A percentile compares a stretch with the other conserved stretches of the same genome.
Conservation (phyloP, 2,888 invertebrate species). For the Agrotis exclamationis region DNA sequence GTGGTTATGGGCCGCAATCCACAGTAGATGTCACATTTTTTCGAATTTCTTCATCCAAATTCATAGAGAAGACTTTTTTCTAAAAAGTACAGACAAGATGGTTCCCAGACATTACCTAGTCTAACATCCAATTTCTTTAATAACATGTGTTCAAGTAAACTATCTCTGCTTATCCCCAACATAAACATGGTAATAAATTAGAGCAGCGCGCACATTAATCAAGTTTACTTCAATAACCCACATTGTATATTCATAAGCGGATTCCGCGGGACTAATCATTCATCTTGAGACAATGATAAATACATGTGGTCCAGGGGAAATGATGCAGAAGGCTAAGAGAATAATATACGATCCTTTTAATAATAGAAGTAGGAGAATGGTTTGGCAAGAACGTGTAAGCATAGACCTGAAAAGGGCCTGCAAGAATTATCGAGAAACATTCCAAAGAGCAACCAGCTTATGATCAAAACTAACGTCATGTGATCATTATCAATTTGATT, state of each 20-base stretch:
- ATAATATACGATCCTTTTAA: not conserved
- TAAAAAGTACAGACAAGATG: not conserved
- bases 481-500: too few species aligned
- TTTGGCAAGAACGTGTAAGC: too few species aligned
- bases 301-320: slow-evolving; percentile 27
- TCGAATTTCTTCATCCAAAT: too few species aligned
- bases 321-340: slow-evolving; percentile 43
- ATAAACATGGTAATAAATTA: slow-evolving; percentile 53
- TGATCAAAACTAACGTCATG: too few species aligned
- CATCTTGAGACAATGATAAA: slow-evolving; percentile 77
- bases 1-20: too few species aligned
- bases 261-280: slow-evolving; percentile 78
- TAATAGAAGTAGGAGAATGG: not conserved
- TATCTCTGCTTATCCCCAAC: slow-evolving; percentile 11
- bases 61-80: too few species aligned
- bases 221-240: slow-evolving; percentile 68
- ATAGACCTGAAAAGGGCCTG: too few species aligned
- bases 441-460: too few species aligned
- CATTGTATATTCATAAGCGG: slow-evolving; percentile 71
- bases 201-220: slow-evolving; percentile 66
- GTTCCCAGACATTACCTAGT: not conserved
- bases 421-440: too few species aligned
- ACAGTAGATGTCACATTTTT: too few species aligned
- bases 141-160: not conserved
- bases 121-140: not conserved